Evolutionary conservation across 2,888 invertebrate species (phyloP), one percentile per base, ranked within the genome.

Genomic region (Cheilosia scutellata): DNA sequence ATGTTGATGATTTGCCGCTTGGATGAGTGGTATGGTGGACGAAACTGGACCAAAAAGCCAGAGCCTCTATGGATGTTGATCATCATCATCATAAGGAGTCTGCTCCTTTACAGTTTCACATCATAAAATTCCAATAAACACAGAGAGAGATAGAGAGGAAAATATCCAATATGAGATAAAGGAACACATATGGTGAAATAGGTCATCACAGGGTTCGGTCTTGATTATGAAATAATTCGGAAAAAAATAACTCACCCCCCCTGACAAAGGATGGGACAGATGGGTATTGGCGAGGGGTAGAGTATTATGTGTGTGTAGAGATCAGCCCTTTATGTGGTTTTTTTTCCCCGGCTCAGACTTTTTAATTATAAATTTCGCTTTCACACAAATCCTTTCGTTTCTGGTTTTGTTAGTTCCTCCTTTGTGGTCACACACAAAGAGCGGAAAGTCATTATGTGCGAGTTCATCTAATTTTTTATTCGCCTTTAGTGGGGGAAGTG

Each of bases 1-100:
- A 86, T 82, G 86, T 76, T 82, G 86, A 86, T 86, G 86, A 86
- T 86, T 86, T 82, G 82, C 82, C 77, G 82, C 77, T 77, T 55
- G 76, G 68, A 68, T 74, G 71, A 77, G 57, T 72, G 76, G 71
- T 57, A 53, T 76, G 72, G 74, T 86, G 82, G 58, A 60, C 70
- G 62, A 51, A 72, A 63, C 49, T 53, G 63, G 40, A 72, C 68
- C 42, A 42, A 11, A 11, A 11, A 29, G n/a, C 40, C n/a, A 42
- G 47, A 20, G 57, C 13, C 42, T 57, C 2, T 55, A 47, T 20
- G 55, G 29, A 29, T 40, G 11, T 55, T 47, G 60, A 44, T 29
- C 11, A 57, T 65, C 29, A 55, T 47, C 65, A 55, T 13, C 13
- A 42, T 29, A 29, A 66, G 66, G 66, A 66, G 25, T 49, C 47